Conservation (phyloP, 2,888 invertebrate species). For the Adineta ricciae region DNA sequence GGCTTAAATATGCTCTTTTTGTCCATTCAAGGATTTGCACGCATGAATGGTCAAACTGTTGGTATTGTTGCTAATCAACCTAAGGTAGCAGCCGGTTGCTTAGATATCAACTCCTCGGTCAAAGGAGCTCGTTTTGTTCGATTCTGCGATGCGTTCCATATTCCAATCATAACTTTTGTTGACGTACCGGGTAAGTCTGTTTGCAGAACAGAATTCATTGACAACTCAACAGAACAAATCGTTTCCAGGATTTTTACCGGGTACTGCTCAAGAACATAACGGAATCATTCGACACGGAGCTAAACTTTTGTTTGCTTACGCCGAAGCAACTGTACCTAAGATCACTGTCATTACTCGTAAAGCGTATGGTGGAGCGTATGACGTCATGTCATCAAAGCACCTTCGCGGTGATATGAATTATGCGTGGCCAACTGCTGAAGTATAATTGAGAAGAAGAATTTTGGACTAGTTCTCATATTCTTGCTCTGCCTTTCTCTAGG, state of each 20-base stretch:
- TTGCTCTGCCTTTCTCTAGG: background rate
- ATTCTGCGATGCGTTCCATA: conserved; percentile 63
- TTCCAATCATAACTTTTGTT: conserved; percentile 60
- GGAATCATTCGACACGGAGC: conserved; percentile 63
- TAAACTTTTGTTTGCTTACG: conserved; percentile 61
- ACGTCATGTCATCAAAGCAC: conserved; percentile 64
- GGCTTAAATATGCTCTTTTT: too few species aligned
- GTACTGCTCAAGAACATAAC: conserved; percentile 58
- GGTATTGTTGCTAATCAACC: conserved; percentile 63
- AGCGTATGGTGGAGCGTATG: conserved; percentile 56
- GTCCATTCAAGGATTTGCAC: conserved; percentile 53
- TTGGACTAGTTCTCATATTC: too few species aligned
- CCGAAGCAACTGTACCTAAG: conserved; percentile 63
- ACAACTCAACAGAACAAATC: too few species aligned
- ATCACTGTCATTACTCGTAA: conserved; percentile 62
- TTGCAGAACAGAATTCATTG: too few species aligned
- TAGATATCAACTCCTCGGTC: conserved; percentile 62
- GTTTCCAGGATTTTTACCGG: conserved; percentile 38
- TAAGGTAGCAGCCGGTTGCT: conserved; percentile 60
- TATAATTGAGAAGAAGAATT: conserved; percentile 38
- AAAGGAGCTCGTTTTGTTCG: conserved; percentile 62
- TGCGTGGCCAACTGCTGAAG: conserved; percentile 63
- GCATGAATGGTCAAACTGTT: conserved; percentile 61
- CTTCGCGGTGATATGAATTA: conserved; percentile 61
- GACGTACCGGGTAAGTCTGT: conserved; percentile 57